Base-by-base conservation (phyloP, 2,888 invertebrate genomes). In the Trichopoda pennipes region DNA sequence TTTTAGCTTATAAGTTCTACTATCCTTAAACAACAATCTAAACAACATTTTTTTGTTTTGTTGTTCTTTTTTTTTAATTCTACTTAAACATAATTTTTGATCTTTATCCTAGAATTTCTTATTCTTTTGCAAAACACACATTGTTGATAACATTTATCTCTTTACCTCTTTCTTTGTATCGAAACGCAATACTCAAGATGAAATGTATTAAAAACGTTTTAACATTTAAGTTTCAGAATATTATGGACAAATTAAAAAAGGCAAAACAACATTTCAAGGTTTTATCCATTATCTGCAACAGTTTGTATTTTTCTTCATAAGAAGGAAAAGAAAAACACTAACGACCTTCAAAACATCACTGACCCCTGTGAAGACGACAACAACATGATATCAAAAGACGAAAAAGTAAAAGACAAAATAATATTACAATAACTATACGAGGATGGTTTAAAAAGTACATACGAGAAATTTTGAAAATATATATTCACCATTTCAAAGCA, bases 321-420 rank as follows among this genome's bases (percentile, higher is more conserved):
- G 58, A 64, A 28, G 51, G 53, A 2, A 28, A 28, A 28, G 8
- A 28, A 28, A 6, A 4, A 28, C 28, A 69, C 14, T 21, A 47
- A 77, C 56, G 72, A 56, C 79, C 79, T 80, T 80, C 73, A 80
- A 79, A 74, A 74, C 73, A 68, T 73, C 73, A 68, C 38, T 80
- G 79, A 80, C 73, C 79, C 79, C 79, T 63, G 47, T 23, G 28
- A 75, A 38, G 66, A 66, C 58, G 66, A 66, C 58, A 44, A 49
- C 56, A 58, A 47, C 47, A 49, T 21, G 64, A 56, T 38, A 58
- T 17, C 49, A 49, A 17, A 49, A 75, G 51, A 66, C 56, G 56
- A 66, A 56, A 74, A 61, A 42, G 69, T 35, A 75, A 47, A 64
- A 66, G 64, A 28, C 23, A 28, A 42, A 42, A 35, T n/a, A 44